A percentile compares a stretch with the other conserved stretches of the same genome.
These are phyloP conservation scores for Silurus lanzhouensis DNA, from an alignment of 2,797 vertebrate genomes.

Conservation along the genomic window DNA sequence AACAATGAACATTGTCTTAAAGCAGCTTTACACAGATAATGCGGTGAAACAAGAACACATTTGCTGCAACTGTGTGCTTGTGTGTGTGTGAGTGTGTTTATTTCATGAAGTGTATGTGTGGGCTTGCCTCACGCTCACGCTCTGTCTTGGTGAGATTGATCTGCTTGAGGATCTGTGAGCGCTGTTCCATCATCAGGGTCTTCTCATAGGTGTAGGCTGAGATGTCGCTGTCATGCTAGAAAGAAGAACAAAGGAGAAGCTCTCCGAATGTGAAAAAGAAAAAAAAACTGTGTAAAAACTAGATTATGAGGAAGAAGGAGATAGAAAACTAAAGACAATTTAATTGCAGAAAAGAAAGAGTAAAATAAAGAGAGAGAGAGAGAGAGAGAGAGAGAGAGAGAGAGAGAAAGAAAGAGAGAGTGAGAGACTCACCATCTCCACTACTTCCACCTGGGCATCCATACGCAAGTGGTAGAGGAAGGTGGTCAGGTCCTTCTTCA, in stretches of 20 bases:
- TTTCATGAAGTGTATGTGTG: conserved; percentile 1
- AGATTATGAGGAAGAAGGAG: background rate
- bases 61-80: background rate
- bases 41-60: no score
- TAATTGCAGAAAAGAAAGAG: background rate
- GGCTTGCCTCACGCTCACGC: conserved; percentile 88
- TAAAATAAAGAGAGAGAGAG: background rate
- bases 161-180: conserved; percentile 96
- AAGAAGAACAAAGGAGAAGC: conserved; percentile 13
- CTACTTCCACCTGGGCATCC: conserved; percentile 91
- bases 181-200: conserved; percentile 96
- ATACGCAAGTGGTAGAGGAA: conserved; percentile 97
- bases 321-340: background rate
- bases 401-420: background rate
- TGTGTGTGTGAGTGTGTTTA: background rate
- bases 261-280: conserved; percentile 1
- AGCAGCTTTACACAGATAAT: no score
- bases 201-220: conserved; percentile 98
- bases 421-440: conserved; percentile 88
- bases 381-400: background rate
- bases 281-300: background rate
- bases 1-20: no score
- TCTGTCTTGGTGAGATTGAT: conserved; percentile 97
- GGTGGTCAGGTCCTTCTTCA: conserved; percentile 96
- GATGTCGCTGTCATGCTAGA: conserved; percentile 93